Evolutionary conservation across 2,797 vertebrate species (phyloP), one percentile per base, ranked within the genome.

Genomic region (Typhlichthys subterraneus): DNA sequence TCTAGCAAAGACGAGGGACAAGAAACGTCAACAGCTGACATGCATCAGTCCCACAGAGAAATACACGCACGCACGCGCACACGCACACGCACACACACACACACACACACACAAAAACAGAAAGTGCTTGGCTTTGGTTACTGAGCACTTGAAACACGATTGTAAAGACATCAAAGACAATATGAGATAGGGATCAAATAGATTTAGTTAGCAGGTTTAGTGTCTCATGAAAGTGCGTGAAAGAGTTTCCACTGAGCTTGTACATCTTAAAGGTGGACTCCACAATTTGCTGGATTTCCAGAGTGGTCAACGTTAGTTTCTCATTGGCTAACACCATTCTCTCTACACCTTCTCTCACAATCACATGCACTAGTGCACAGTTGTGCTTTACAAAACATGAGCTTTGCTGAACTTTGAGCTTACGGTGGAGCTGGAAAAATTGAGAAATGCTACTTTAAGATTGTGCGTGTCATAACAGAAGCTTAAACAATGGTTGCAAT

Each of bases 81-180:
- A 8, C 14, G 29, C 29, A 38, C 19, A 11, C 29, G 12, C 19
- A 12, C 12, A 11, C 51, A n/a, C 42, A 31, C 61, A 47, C 19
- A 46, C 23, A 49, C 23, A 49, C n/a, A 50, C 54, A 29, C 15
- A 70, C 56, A 57, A 53, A 70, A 70, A 62, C 47, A 48, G 46
- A 61, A 42, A 53, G 23, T 57, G 9, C 59, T 81, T 69, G 72
- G 63, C 72, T 53, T 46, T 55, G 52, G 12, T 68, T 15, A 63
- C 72, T 76, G 72, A 65, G 74, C 70, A 61, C 50, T 52, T 64
- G 67, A 84, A 84, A 81, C 59, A 63, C 61, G 65, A 81, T 67
- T 12, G 79, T 65, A 78, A 67, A 69, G 57, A 75, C 76, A 75
- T 57, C 53, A 70, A 48, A 66, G 50, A 61, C 65, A 63, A 73